A percentile compares a stretch with the other conserved stretches of the same genome.
phyloP scores from a whole-genome alignment of 1,140 invertebrate species.

The Eumeta japonica region DNA sequence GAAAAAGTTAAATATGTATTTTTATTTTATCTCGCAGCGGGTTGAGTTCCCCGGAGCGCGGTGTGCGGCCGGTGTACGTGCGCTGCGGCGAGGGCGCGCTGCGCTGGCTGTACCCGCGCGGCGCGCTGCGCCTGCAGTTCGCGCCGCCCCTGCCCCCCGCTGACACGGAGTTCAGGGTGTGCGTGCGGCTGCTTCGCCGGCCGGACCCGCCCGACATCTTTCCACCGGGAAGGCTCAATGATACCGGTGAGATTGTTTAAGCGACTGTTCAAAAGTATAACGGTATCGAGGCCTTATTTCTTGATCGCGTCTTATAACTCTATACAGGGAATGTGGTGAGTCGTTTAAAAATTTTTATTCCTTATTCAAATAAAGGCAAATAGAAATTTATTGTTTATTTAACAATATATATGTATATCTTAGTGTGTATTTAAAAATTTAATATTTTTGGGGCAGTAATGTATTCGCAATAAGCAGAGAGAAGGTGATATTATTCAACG shows the following conservation, averaged over 20 bases:
- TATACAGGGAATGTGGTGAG: no score
- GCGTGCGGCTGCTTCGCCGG: constrained; percentile 60
- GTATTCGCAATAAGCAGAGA: no score
- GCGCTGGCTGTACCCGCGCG: constrained; percentile 73
- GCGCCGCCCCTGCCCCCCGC: constrained; percentile 60
- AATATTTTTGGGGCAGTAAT: no score
- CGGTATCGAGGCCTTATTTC: no score
- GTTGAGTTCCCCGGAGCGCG: constrained; percentile 53
- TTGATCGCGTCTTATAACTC: no score
- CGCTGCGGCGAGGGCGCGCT: constrained; percentile 71
- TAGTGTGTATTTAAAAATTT: no score
- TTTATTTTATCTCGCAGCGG: constrained; percentile 55
- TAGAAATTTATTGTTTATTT: no score
- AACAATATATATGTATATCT: no score
- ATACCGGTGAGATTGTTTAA: constrained; percentile 25
- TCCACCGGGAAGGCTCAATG: constrained; percentile 25
- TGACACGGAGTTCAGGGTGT: constrained; percentile 68
- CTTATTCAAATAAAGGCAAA: no score
- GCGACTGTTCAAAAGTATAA: no score
- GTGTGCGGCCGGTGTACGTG: constrained; percentile 75
- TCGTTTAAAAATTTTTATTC: no score
- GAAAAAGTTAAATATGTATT: constrained; percentile 1
- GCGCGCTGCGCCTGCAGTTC: constrained; percentile 70
- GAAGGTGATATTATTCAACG: no score
- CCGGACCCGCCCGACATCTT: constrained; percentile 47